phyloP scores from a whole-genome alignment of 1,140 invertebrate genomes.

The Vanessa tameamea region DNA sequence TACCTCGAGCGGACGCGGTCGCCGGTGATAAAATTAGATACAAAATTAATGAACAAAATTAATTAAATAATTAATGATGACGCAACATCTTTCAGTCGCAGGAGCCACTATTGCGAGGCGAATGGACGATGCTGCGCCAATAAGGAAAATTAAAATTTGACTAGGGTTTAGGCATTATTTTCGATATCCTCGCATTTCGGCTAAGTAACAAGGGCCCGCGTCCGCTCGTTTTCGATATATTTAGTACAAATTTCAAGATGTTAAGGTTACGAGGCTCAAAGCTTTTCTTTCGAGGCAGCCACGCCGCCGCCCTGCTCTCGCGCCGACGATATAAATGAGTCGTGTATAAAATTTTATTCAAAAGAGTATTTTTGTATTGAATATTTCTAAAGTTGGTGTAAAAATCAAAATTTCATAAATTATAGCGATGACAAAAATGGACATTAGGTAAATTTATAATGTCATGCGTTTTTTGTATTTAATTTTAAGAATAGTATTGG shows the following conservation, averaged over 20 bases:
- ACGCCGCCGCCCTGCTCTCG: constrained; percentile 53
- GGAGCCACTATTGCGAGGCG: constrained; percentile 26
- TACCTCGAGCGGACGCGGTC: constrained; percentile 71
- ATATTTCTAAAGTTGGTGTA: constrained; percentile 82
- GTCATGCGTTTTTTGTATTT: constrained; percentile 82
- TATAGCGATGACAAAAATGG: constrained; percentile 77
- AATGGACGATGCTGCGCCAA: constrained; percentile 31
- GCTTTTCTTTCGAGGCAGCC: constrained; percentile 73
- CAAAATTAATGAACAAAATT: constrained; percentile 77
- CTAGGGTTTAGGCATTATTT: constrained; percentile 77
- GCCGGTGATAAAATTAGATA: constrained; percentile 77
- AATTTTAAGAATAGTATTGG: constrained; percentile 80
- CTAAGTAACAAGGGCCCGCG: constrained; percentile 74
- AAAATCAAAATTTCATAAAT: constrained; percentile 81
- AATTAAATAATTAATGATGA: constrained; percentile 55
- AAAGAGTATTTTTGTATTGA: constrained; percentile 82
- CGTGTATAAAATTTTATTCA: constrained; percentile 81
- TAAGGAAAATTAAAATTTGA: constrained; percentile 58
- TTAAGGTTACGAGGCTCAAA: constrained; percentile 81
- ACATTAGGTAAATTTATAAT: constrained; percentile 81
- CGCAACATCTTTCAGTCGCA: constrained; percentile 36
- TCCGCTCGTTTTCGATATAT: constrained; percentile 74
- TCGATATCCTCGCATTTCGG: constrained; percentile 80
- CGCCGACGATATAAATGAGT: constrained; percentile 68
- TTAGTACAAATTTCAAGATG: constrained; percentile 82